Evolutionary conservation across 37 sponge, comb jelly and placozoan species (phyloP), one percentile per base, ranked within the genome.

Genomic region (Hormiphora californensis): DNA sequence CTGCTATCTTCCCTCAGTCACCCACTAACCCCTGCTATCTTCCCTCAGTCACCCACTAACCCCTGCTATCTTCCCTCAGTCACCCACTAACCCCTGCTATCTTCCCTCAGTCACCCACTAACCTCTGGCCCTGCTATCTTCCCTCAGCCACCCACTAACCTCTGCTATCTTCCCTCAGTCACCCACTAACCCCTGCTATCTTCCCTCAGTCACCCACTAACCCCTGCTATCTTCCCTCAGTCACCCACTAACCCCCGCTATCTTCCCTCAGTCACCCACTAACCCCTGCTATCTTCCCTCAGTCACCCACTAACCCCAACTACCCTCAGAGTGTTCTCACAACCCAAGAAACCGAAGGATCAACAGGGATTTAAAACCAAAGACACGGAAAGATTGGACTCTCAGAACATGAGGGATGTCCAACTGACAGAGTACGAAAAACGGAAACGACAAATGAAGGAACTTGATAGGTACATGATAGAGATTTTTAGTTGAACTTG

Each of bases 331-430:
- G n/a, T n/a, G n/a, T n/a, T 73, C 40, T 73, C 81, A 22, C 35
- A 73, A 22, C 21, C 81, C 25, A 73, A 73, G 38, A 73, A 73
- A 30, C 81, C 81, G 25, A 27, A 33, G 8, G 81, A 73, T 5
- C n/a, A n/a, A n/a, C n/a, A 33, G 0, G 81, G 43, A 19, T 27
- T 39, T 25, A 73, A 73, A 28, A 19, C 81, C 4, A 39, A 33
- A 33, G 81, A 73, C 22, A 30, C 81, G 41, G 81, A 73, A 15
- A 73, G 17, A 1, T 33, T 73, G 1, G 81, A 73, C 23, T 19
- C 40, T 23, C 81, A 73, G 46, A 73, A 73, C 23, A 73, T 73
- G 81, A 73, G 81, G 44, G 81, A 73, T 36, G 81, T 73, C 43
- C 81, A 73, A 19, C 23, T 73, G 46, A 36, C 81, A 4, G 81